phyloP scores from a whole-genome alignment of 2,888 invertebrate genomes.

The Pseudococcus viburni region DNA sequence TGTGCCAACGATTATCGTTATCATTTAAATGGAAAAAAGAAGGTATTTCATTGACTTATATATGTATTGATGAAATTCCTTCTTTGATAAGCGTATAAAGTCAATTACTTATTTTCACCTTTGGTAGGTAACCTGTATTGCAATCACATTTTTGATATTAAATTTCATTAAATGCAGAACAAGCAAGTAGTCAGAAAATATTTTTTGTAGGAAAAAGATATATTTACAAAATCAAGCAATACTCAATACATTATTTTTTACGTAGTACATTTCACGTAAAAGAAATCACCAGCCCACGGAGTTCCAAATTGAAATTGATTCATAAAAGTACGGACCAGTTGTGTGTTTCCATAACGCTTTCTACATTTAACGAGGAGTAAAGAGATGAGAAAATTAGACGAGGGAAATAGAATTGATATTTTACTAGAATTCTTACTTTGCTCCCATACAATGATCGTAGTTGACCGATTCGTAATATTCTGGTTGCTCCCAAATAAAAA shows the following conservation, averaged over 20 bases:
- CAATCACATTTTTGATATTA: not conserved
- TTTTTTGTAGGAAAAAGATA: not conserved
- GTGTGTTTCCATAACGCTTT: not conserved
- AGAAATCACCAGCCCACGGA: constrained; percentile 11
- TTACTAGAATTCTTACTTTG: not conserved
- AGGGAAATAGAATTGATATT: not conserved
- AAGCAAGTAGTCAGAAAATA: not conserved
- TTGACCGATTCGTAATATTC: not conserved
- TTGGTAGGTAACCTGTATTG: not conserved
- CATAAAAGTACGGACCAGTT: not conserved
- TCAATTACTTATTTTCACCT: not conserved
- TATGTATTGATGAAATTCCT: not conserved
- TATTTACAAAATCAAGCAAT: not conserved
- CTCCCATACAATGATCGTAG: not conserved
- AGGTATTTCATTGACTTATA: not conserved
- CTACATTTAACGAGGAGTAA: not conserved
- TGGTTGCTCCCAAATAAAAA: constrained; percentile 9
- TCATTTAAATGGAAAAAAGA: not conserved
- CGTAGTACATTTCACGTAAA: not conserved
- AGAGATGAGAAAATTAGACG: not conserved
- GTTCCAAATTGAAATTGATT: not conserved
- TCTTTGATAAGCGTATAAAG: not conserved
- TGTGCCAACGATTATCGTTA: not conserved
- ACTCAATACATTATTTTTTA: not conserved
- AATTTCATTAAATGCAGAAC: not conserved